These are phyloP conservation scores for Eupleurogrammus muticus DNA, from an alignment of 2,797 vertebrate genomes.

Conservation along the genomic window DNA sequence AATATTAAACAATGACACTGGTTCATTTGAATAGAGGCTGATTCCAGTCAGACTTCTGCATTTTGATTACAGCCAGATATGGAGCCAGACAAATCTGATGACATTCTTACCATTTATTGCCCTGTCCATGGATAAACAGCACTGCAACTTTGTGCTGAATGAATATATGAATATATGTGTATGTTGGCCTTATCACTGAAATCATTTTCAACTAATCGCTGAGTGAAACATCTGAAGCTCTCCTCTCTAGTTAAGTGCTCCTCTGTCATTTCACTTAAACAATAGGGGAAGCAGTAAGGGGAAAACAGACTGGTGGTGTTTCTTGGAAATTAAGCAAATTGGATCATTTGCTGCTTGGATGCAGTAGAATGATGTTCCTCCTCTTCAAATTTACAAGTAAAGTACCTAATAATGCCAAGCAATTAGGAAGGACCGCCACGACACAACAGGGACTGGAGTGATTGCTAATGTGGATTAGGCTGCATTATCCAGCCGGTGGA, in stretches of 20 bases:
- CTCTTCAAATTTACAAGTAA: constrained; percentile 88
- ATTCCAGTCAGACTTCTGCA: constrained; percentile 48
- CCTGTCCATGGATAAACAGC: constrained; percentile 35
- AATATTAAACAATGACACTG: constrained; percentile 48
- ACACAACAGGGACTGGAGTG: constrained; percentile 81
- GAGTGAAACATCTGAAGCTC: constrained; percentile 30
- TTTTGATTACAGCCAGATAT: constrained; percentile 52
- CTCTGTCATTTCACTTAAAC: constrained; percentile 49
- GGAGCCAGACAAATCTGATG: constrained; percentile 51
- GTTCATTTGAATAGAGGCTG: constrained; percentile 67
- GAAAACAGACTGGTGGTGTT: constrained; percentile 61
- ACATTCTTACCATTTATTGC: constrained; percentile 61
- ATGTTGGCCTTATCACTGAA: constrained; percentile 41
- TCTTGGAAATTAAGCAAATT: constrained; percentile 85
- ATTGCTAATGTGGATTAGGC: constrained; percentile 85
- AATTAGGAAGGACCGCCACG: constrained; percentile 83
- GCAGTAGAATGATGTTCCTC: constrained; percentile 84
- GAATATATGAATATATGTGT: constrained; percentile 29
- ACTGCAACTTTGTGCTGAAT: constrained; percentile 35
- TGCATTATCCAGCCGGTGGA: constrained; percentile 77
- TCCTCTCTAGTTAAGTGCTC: constrained; percentile 13
- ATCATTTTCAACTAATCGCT: constrained; percentile 44
- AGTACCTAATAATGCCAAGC: constrained; percentile 87
- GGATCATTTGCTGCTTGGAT: constrained; percentile 89
- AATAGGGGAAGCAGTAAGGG: constrained; percentile 64